Evolutionary conservation across 1,140 invertebrate species (phyloP), one percentile per base, ranked within the genome.

Genomic region (Drosophila repletoides): DNA sequence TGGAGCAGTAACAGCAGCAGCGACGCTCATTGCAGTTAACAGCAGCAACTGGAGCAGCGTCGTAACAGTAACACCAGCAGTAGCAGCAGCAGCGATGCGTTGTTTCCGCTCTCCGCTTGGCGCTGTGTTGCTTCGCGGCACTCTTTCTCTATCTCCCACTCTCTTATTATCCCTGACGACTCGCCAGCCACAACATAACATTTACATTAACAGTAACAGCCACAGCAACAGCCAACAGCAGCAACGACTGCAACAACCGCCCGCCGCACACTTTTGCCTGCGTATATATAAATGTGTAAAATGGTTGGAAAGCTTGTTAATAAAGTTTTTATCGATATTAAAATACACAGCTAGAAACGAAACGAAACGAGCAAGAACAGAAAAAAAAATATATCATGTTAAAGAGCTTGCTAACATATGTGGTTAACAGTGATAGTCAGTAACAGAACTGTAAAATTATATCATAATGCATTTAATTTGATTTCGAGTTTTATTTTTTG

Each of bases 201-300:
- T 63, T 59, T 53, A 58, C 59, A 67, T 64, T 51, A 58, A 63
- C 63, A 69, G 59, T 70, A 63, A 48, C 41, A 63, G 56, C 48
- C 15, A 24, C 40, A 34, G 43, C 52, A 33, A 58, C 41, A 48
- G n/a, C n/a, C n/a, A n/a, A n/a, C 61, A 52, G 60, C 60, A 45
- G 61, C 59, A 59, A 64, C 56, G 63, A 79, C 79, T 58, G 79
- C 79, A 83, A 84, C 77, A 81, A 84, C 74, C 72, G 79, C 79
- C 77, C n/a, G n/a, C n/a, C n/a, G 65, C 74, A 59, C 80, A 84
- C 79, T 74, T 71, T 68, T 76, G 77, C 80, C 80, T 86, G 80
- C 80, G 72, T 86, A 86, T 80, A 86, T 86, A 86, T 80, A 86
- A 86, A 86, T 63, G 56, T 83, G 79, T 74, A 74, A 56, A 74